These are phyloP conservation scores for Palythoa grandis DNA, from an alignment of 92 coral and sea anemone genomes.

Conservation along the genomic window DNA sequence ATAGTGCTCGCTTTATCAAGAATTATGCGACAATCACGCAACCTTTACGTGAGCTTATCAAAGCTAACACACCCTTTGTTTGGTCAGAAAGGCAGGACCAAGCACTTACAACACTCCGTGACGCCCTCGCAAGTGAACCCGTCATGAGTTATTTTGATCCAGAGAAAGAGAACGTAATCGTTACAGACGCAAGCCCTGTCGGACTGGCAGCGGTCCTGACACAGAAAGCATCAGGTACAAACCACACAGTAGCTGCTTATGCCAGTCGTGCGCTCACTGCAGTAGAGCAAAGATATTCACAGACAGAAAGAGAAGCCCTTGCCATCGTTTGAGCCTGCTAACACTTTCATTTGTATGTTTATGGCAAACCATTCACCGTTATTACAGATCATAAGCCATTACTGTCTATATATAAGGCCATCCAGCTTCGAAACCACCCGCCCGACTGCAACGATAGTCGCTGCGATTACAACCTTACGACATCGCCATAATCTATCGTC, in stretches of 20 bases:
- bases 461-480: slow-evolving; percentile 36
- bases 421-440: slow-evolving; percentile 28
- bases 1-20: slow-evolving; percentile 52
- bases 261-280: slow-evolving; percentile 32
- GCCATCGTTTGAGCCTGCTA: not conserved
- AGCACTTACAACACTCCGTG: slow-evolving; percentile 31
- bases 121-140: slow-evolving; percentile 32
- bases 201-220: slow-evolving; percentile 42
- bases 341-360: slow-evolving; percentile 7
- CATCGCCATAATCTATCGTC: slow-evolving; percentile 3
- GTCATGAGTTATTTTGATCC: slow-evolving; percentile 47
- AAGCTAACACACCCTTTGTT: not conserved
- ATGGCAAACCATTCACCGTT: not conserved
- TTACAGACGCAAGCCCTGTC: slow-evolving; percentile 51
- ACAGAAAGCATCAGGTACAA: slow-evolving; percentile 39
- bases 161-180: slow-evolving; percentile 29
- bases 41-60: slow-evolving; percentile 46
- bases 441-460: slow-evolving; percentile 48
- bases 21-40: slow-evolving; percentile 55
- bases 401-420: slow-evolving; percentile 15
- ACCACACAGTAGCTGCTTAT: slow-evolving; percentile 13
- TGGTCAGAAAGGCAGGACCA: slow-evolving; percentile 44
- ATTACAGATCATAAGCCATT: slow-evolving; percentile 30
- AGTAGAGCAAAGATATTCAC: slow-evolving; percentile 15
- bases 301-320: not conserved